A percentile compares a stretch with the other conserved stretches of the same genome.
phyloP scores from a whole-genome alignment of 2,888 invertebrate genomes.

The Tenthredo notha region DNA sequence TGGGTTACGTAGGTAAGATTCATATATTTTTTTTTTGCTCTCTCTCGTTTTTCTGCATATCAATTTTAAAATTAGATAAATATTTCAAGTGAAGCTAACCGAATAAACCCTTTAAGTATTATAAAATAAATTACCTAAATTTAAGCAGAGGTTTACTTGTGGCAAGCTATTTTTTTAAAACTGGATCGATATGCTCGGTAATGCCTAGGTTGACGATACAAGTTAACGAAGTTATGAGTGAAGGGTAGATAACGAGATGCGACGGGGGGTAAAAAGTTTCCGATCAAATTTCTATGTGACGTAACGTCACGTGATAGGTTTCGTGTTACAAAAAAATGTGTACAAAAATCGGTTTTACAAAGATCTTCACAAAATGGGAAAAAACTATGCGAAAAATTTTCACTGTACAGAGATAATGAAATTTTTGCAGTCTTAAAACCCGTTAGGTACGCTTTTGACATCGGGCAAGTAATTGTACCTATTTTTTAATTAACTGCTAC shows the following conservation, averaged over 20 bases:
- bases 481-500: background rate
- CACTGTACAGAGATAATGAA: background rate
- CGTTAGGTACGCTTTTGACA: background rate
- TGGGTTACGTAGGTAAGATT: background rate
- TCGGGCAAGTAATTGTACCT: background rate
- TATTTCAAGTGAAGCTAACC: background rate
- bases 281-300: background rate
- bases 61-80: background rate
- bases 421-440: background rate
- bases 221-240: conserved; percentile 11
- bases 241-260: background rate
- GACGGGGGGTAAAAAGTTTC: background rate
- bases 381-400: background rate
- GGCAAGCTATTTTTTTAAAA: background rate
- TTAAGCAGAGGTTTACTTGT: background rate
- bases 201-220: background rate
- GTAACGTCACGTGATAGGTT: background rate
- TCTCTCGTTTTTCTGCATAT: background rate
- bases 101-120: background rate
- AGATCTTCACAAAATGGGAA: background rate
- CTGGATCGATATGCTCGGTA: background rate
- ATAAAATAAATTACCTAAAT: background rate
- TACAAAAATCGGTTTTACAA: background rate
- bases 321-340: background rate
- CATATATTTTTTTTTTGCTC: background rate